phyloP scores from a whole-genome alignment of 2,888 invertebrate species.

The Dicyrtomina minuta region DNA sequence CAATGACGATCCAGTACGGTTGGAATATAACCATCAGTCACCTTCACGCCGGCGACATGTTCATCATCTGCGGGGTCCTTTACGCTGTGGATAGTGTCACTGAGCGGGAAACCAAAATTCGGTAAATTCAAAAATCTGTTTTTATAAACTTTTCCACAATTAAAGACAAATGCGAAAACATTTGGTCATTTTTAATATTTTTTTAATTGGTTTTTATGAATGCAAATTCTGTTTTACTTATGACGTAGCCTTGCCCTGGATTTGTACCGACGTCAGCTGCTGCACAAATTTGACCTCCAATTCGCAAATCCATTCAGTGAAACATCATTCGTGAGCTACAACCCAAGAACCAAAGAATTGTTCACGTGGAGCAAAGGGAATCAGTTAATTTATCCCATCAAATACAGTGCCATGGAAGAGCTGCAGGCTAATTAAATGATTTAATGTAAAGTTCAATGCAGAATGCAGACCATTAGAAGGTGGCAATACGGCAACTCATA shows the following conservation, averaged over 20 bases:
- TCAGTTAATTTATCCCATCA: slow-evolving; percentile 85
- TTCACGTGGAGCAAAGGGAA: slow-evolving; percentile 95
- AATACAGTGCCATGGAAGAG: slow-evolving; percentile 61
- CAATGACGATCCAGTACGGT: slow-evolving; percentile 69
- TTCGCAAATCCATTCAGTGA: slow-evolving; percentile 92
- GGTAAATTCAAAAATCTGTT: slow-evolving; percentile 57
- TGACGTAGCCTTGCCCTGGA: slow-evolving; percentile 79
- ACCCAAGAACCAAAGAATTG: slow-evolving; percentile 78
- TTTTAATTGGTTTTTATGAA: too few relatives aligned
- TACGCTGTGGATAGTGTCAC: slow-evolving; percentile 88
- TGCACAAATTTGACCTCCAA: slow-evolving; percentile 69
- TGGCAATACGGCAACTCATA: too few relatives aligned
- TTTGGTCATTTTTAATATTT: too few relatives aligned
- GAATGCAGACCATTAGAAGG: too few relatives aligned
- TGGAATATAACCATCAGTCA: slow-evolving; percentile 88
- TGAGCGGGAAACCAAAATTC: slow-evolving; percentile 79
- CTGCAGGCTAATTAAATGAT: too few relatives aligned
- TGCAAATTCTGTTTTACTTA: too few relatives aligned
- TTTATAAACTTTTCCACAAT: too few relatives aligned
- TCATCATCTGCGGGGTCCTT: slow-evolving; percentile 92
- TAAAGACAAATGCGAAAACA: too few relatives aligned
- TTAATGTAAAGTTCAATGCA: too few relatives aligned
- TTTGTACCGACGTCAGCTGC: slow-evolving; percentile 75
- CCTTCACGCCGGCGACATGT: slow-evolving; percentile 91
- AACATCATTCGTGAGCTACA: slow-evolving; percentile 89